Evolutionary conservation across 2,797 vertebrate species (phyloP), one percentile per base, ranked within the genome.

Genomic region (Urophycis tenuis): DNA sequence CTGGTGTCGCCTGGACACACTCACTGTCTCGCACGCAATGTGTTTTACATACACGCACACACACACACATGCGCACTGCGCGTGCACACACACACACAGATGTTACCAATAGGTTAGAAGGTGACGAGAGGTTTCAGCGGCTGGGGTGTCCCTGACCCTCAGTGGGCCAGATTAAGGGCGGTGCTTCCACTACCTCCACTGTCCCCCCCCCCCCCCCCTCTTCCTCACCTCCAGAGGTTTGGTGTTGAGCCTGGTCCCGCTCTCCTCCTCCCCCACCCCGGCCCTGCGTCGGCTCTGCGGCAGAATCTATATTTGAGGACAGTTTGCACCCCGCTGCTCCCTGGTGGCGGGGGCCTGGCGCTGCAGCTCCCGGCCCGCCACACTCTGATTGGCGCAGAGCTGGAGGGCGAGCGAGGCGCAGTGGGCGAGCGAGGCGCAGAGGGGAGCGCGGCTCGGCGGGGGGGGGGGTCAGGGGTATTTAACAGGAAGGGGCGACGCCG

Each of bases 301-400:
- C 84, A 90, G 79, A 91, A 91, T 92, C 88, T 87, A 92, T 92
- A 90, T 91, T 91, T 88, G 89, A 92, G 87, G 87, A 90, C 88
- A 88, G 84, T 91, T 90, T 88, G 88, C 79, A 29, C 83, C 69
- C 75, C 80, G 73, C 75, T 74, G 85, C 87, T 93, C 89, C 88
- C 88, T 82, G 69, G 87, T 88, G 90, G 87, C 85, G 60, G 74
- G 74, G 74, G 84, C 86, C 80, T 83, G 84, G 81, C 1, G 78
- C 86, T 89, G 84, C 84, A 85, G 76, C 75, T 87, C 81, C 72
- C 75, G 75, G 45, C 14, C 49, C 22, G 22, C 84, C 79, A 80
- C 77, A 53, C 73, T 70, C 30, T 45, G 74, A 72, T 78, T 36
- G 72, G n/a, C 60, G 34, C 36, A 82, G 69, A 77, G 53, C 31